These are phyloP conservation scores for Pseudobourletiella spinata DNA, from an alignment of 1,140 invertebrate species.

Conservation along the genomic window DNA sequence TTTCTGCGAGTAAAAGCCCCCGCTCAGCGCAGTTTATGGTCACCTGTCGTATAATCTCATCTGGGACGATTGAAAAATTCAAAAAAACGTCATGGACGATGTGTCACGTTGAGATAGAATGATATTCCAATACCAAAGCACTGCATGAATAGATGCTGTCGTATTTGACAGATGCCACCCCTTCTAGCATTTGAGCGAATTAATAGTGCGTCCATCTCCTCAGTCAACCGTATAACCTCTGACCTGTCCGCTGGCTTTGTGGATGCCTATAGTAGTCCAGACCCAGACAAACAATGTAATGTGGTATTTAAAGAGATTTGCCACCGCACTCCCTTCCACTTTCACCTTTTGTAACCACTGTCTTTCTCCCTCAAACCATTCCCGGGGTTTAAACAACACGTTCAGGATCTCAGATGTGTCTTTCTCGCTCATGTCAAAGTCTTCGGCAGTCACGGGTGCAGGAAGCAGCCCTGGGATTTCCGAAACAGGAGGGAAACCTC, in stretches of 20 bases:
- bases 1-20: background rate
- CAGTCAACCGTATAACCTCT: background rate
- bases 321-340: no score
- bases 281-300: no score
- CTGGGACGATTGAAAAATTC: background rate
- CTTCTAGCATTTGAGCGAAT: background rate
- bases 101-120: no score
- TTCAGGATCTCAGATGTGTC: background rate
- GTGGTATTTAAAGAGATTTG: no score
- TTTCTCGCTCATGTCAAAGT: background rate
- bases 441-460: background rate
- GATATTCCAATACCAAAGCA: background rate
- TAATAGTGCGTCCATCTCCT: background rate
- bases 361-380: background rate
- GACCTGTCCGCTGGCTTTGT: background rate
- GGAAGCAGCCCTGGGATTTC: background rate
- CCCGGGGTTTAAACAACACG: background rate
- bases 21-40: background rate
- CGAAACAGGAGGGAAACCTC: background rate
- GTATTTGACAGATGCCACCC: background rate
- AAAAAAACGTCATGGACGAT: no score
- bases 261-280: background rate
- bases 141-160: background rate
- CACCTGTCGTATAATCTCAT: constrained; percentile 4
- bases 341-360: background rate